Conservation (phyloP, 2,888 invertebrate genomes). For the Hypselothyrea guttata region DNA sequence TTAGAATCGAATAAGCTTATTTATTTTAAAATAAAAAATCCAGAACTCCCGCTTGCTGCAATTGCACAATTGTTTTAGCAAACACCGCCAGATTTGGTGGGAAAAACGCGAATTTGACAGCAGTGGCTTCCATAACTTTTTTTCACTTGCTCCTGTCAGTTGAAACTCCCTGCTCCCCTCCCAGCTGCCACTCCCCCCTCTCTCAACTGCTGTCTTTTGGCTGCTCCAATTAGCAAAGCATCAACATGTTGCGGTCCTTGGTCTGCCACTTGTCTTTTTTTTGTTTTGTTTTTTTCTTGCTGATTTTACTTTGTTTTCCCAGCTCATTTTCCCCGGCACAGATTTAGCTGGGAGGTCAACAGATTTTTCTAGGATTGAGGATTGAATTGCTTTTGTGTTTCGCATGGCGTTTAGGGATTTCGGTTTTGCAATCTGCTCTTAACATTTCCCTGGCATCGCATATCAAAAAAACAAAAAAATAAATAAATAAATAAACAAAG, state of each 20-base stretch:
- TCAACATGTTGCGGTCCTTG: slow-evolving; percentile 67
- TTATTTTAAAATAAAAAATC: too few species aligned
- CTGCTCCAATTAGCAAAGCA: slow-evolving; percentile 67
- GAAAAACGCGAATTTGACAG: too few species aligned
- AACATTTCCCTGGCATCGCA: slow-evolving; percentile 25
- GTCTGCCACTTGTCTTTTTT: slow-evolving; percentile 35
- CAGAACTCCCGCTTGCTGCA: too few species aligned
- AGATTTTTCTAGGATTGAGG: too few species aligned
- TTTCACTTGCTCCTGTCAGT: background rate
- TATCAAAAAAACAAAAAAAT: slow-evolving; percentile 3
- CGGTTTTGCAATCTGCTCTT: background rate
- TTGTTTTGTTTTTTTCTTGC: too few species aligned
- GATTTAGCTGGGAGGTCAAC: too few species aligned
- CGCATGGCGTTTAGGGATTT: slow-evolving; percentile 13
- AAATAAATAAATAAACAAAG: too few species aligned
- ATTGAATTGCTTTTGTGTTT: slow-evolving; percentile 16
- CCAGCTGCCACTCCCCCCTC: too few species aligned
- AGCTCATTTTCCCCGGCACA: slow-evolving; percentile 24
- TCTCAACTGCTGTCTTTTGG: slow-evolving; percentile 23
- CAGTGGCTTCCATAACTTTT: slow-evolving; percentile 19
- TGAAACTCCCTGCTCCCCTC: too few species aligned
- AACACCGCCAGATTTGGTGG: too few species aligned
- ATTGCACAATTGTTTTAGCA: too few species aligned
- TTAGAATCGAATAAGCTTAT: too few species aligned
- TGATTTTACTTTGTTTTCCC: slow-evolving; percentile 2